phyloP scores from a whole-genome alignment of 2,888 invertebrate genomes.

The Malthinus seriepunctatus region DNA sequence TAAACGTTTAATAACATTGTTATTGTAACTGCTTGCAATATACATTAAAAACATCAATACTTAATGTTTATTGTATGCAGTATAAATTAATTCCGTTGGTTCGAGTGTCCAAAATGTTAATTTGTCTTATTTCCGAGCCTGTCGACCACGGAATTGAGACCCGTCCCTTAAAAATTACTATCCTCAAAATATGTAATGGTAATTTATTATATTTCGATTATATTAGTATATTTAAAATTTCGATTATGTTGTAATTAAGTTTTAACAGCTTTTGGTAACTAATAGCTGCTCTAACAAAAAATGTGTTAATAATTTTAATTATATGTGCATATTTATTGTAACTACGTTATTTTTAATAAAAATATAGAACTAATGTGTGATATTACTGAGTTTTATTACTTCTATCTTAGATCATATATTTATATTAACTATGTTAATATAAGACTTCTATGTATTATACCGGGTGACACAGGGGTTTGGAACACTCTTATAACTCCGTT shows the following conservation, averaged over 20 bases:
- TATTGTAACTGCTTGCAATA: neutral
- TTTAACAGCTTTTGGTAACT: slow-evolving; percentile 11
- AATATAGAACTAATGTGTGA: slow-evolving; percentile 18
- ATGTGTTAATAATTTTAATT: slow-evolving; percentile 36
- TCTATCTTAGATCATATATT: neutral
- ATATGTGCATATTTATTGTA: slow-evolving; percentile 41
- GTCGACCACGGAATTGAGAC: slow-evolving; percentile 53
- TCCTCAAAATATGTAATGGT: neutral
- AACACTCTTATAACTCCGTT: too few species aligned
- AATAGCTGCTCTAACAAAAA: slow-evolving; percentile 20
- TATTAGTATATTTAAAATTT: slow-evolving; percentile 1
- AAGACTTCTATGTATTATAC: too few species aligned
- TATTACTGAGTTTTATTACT: slow-evolving; percentile 2
- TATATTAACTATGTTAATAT: too few species aligned
- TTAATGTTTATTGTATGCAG: slow-evolving; percentile 19
- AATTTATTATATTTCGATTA: neutral
- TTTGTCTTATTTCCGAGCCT: slow-evolving; percentile 55
- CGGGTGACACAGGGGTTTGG: too few species aligned
- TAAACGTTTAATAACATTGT: neutral
- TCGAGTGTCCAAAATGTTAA: slow-evolving; percentile 49
- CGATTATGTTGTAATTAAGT: neutral
- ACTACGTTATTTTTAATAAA: slow-evolving; percentile 54
- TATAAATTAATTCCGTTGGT: slow-evolving; percentile 46
- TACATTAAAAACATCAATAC: slow-evolving; percentile 2
- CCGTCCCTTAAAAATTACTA: slow-evolving; percentile 49